Base-by-base conservation (phyloP, 2,797 vertebrate species). In the Smutsia temminckii region DNA sequence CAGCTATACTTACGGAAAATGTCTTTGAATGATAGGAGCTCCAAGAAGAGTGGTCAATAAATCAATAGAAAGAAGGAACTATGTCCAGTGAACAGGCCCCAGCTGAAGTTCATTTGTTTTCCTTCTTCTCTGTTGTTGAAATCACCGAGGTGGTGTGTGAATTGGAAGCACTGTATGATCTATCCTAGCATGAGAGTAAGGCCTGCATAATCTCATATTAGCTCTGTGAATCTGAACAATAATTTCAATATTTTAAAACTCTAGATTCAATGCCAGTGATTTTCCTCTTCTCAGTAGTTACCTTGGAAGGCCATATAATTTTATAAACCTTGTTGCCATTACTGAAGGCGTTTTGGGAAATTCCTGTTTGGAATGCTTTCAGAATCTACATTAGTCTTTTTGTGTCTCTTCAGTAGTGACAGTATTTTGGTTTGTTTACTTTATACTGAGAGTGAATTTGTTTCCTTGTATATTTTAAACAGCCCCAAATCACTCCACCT, bases 401-500 rank as follows among this genome's bases (percentile, higher is more conserved):
- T 66, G 34, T 18, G 53, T 80, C 8, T 75, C 51, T 59, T 75
- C 34, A 42, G 11, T 7, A 49, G 21, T 77, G 53, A 75, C 37
- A 69, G 23, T 51, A 80, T 32, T 74, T 71, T 83, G 32, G 20
- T 51, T 55, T 92, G 14, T 77, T 84, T 66, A 32, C 69, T 89
- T 89, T 95, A 49, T 53, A 10, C 12, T 61, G 25, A 55, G 21
- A 89, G 16, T 55, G 20, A 81, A 72, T 85, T 93, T 95, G 42
- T 46, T 86, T 89, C 25, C 69, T 94, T 90, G 9, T 49, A 25
- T 86, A 71, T 51, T 88, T 80, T n/a, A 91, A 94, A 37, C 12
- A 91, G 20, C 63, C 64, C 57, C 69, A 83, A 84, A 1, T 79
- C 46, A 75, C 9, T 72, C 85, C 8, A 69, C 14, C 14, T 79